Conservation (phyloP, 2,888 invertebrate genomes). For the Callosobruchus maculatus region DNA sequence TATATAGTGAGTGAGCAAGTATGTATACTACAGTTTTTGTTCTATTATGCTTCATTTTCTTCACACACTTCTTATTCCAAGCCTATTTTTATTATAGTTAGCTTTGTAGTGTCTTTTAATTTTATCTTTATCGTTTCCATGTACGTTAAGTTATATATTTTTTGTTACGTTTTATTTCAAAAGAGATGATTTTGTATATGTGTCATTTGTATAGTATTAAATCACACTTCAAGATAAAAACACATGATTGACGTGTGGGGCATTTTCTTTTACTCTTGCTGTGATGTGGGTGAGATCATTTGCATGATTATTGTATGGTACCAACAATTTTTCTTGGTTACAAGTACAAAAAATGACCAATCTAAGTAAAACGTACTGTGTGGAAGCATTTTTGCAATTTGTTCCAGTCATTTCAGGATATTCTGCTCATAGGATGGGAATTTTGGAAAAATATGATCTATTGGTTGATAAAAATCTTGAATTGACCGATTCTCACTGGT, state of each 20-base stretch:
- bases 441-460: neutral
- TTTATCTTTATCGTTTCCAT: neutral
- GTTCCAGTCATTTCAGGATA: neutral
- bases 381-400: slow-evolving; percentile 16
- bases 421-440: neutral
- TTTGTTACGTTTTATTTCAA: neutral
- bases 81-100: neutral
- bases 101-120: neutral
- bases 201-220: slow-evolving; percentile 28
- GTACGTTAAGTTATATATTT: neutral
- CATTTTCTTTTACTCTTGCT: slow-evolving; percentile 26
- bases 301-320: slow-evolving; percentile 13
- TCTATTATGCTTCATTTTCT: neutral
- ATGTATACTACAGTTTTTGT: neutral
- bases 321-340: slow-evolving; percentile 32
- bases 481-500: no score
- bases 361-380: neutral
- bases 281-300: slow-evolving; percentile 34
- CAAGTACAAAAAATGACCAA: slow-evolving; percentile 35
- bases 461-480: neutral
- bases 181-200: slow-evolving; percentile 4
- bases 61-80: neutral
- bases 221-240: slow-evolving; percentile 17
- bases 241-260: slow-evolving; percentile 22
- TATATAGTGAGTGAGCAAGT: neutral